Evolutionary conservation across 2,797 vertebrate species (phyloP), one percentile per base, ranked within the genome.

Genomic region (Pangasius djambal): DNA sequence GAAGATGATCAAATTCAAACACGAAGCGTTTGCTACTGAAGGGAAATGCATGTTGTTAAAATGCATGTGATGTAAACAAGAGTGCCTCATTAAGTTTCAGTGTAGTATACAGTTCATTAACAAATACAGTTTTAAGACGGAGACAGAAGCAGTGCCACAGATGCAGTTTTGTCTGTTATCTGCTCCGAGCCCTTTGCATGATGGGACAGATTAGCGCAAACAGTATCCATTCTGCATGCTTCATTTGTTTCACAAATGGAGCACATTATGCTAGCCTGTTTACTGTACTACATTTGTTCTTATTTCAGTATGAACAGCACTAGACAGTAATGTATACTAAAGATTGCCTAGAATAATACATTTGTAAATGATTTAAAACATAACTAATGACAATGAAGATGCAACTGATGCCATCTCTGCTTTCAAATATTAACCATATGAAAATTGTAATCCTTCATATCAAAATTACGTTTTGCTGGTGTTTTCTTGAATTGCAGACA

Each of bases 41-140:
- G 81, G 37, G 59, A 83, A 83, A 44, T 34, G 25, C 57, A 83
- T 44, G 81, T 69, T 70, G 44, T 70, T 85, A 52, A 34, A 52
- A 85, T 85, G 63, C 65, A 70, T 70, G 83, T 85, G 65, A 85
- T 85, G 83, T 69, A 85, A 85, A 85, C 83, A 70, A 69, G 83
- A 52, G 48, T 37, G 65, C 18, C 83, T 85, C 83, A 85, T 85
- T 70, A 69, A 70, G 48, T 85, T 85, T 55, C 83, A 85, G 63
- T 70, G 61, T 55, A 70, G 65, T 52, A 15, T 70, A 85, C 83
- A 85, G 83, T 85, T 85, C 83, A 85, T 85, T 85, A 85, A 85
- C 48, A 85, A 85, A 55, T 85, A 55, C 63, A 37, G 83, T 55
- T 34, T 70, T 69, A 70, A 85, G 65, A 52, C 40, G 18, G 48